Conservation (phyloP, 2,797 vertebrate genomes). For the Chaenodraco wilsoni region DNA sequence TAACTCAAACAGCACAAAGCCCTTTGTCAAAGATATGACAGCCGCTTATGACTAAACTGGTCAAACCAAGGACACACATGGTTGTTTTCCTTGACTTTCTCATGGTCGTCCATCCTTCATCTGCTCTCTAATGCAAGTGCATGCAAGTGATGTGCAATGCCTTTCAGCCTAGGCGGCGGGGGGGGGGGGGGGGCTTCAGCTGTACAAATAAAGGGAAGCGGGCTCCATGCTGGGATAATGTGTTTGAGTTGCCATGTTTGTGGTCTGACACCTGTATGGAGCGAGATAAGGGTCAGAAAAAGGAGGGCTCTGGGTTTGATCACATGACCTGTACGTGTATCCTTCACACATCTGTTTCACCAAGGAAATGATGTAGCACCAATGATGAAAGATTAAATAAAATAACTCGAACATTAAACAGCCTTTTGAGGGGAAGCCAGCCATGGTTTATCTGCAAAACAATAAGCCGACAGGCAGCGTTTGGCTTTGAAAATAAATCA, state of each 20-base stretch:
- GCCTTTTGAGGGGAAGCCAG: constrained; percentile 47
- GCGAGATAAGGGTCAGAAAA: constrained; percentile 68
- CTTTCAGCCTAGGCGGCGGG: constrained; percentile 40
- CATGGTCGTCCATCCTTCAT: constrained; percentile 49
- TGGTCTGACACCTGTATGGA: constrained; percentile 62
- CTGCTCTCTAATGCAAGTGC: constrained; percentile 52
- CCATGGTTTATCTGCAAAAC: constrained; percentile 55
- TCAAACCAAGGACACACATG: constrained; percentile 30
- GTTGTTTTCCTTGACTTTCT: constrained; percentile 62
- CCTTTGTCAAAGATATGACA: constrained; percentile 24
- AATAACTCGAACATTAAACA: constrained; percentile 39
- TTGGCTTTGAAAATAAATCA: constrained; percentile 64
- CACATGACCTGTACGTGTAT: background rate
- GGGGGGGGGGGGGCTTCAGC: constrained; percentile 63
- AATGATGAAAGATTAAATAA: constrained; percentile 49
- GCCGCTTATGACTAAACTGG: constrained; percentile 11
- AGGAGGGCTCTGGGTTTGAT: constrained; percentile 26
- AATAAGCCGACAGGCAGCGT: constrained; percentile 45
- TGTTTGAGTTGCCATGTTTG: constrained; percentile 67
- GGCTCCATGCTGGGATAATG: constrained; percentile 52
- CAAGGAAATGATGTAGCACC: constrained; percentile 26
- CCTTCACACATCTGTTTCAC: constrained; percentile 39
- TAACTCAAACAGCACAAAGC: constrained; percentile 37
- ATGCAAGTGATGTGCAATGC: constrained; percentile 21
- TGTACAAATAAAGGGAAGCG: constrained; percentile 78